Evolutionary conservation across 2,797 vertebrate species (phyloP).

Genomic region (Melanotaenia trifasciata): DNA sequence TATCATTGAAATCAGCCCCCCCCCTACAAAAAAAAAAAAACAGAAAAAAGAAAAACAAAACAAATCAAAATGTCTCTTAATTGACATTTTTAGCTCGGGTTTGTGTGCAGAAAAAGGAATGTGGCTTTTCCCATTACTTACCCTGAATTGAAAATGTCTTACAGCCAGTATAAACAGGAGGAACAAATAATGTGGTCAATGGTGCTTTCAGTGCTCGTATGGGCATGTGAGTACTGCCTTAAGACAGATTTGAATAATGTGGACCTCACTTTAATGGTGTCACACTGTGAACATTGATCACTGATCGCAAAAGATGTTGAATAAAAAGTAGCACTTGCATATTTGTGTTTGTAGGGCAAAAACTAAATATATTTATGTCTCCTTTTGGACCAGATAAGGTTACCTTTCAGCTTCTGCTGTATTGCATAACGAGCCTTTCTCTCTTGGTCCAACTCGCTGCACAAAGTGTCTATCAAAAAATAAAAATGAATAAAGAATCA

Average conservation of each 20-base stretch:
- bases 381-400: conserved; percentile 68
- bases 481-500: conserved; percentile 46
- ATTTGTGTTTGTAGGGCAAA: conserved; percentile 60
- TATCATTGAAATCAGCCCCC: too few species aligned
- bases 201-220: background rate
- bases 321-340: conserved; percentile 83
- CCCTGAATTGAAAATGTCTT: conserved; percentile 1
- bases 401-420: conserved; percentile 96
- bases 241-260: conserved; percentile 11
- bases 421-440: conserved; percentile 94
- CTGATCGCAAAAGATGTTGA: conserved; percentile 12
- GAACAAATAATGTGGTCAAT: background rate
- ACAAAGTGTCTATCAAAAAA: conserved; percentile 89
- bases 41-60: too few species aligned
- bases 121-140: conserved; percentile 10
- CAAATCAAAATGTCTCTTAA: background rate
- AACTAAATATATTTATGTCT: conserved; percentile 25
- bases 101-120: background rate
- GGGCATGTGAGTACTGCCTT: conserved; percentile 6
- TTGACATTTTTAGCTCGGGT: background rate
- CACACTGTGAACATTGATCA: conserved; percentile 17
- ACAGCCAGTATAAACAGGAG: background rate
- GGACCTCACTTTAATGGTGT: conserved; percentile 15
- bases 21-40: too few species aligned
- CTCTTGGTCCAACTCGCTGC: conserved; percentile 95